Evolutionary conservation across 1,140 invertebrate genomes (phyloP).

Genomic region (Plutomurus gul): DNA sequence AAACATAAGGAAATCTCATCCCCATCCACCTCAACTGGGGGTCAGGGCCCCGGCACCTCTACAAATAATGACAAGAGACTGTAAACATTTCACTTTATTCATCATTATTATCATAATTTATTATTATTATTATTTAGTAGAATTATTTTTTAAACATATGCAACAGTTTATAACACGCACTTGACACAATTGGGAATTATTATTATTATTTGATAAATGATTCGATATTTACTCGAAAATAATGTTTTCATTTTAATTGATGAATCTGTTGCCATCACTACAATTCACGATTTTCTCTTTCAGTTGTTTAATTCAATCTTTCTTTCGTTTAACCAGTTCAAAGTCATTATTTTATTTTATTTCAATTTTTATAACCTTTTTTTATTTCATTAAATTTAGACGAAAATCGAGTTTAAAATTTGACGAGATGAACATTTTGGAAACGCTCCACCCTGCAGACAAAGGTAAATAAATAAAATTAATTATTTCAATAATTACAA

Average conservation of each 20-base stretch:
- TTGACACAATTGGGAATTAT: too few species aligned
- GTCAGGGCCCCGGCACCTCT: not conserved
- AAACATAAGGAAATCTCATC: slow-evolving; percentile 52
- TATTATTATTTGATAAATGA: too few species aligned
- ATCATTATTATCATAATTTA: not conserved
- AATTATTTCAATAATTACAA: too few species aligned
- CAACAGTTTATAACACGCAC: too few species aligned
- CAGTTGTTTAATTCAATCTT: not conserved
- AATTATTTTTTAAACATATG: not conserved
- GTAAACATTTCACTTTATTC: not conserved
- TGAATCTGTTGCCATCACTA: too few species aligned
- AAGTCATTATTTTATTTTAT: too few species aligned
- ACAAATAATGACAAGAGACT: slow-evolving; percentile 5
- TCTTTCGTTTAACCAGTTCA: too few species aligned
- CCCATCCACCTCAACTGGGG: not conserved
- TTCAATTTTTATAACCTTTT: too few species aligned
- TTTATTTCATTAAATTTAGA: too few species aligned
- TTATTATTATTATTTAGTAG: not conserved
- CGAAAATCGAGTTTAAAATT: slow-evolving; percentile 74
- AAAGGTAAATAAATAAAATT: too few species aligned
- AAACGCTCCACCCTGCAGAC: slow-evolving; percentile 94
- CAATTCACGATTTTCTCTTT: not conserved
- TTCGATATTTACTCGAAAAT: too few species aligned
- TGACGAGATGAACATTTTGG: slow-evolving; percentile 99
- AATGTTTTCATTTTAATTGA: too few species aligned